These are phyloP conservation scores for Andrena dorsata DNA, from an alignment of 2,888 invertebrate species.

Conservation along the genomic window DNA sequence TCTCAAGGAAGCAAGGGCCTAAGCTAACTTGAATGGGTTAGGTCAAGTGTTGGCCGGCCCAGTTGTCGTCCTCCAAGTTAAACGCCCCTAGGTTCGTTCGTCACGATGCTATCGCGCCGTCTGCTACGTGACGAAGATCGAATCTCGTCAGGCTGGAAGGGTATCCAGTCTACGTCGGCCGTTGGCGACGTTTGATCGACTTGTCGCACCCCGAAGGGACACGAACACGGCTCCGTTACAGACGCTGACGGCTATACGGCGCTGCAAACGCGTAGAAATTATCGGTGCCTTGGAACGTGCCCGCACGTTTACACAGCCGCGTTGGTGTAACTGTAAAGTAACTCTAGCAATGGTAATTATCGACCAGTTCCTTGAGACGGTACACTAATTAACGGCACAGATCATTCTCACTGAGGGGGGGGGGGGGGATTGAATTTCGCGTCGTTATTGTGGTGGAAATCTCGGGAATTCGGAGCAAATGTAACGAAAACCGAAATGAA, in stretches of 20 bases:
- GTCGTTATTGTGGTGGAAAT: neutral
- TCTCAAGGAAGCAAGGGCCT: conserved; percentile 40
- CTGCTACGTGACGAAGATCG: conserved; percentile 73
- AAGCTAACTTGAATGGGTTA: conserved; percentile 45
- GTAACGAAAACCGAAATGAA: neutral
- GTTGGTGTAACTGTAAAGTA: conserved; percentile 10
- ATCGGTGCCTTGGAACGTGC: conserved; percentile 18
- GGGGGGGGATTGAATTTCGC: neutral
- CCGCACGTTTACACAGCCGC: neutral
- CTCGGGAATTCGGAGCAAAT: too few species aligned
- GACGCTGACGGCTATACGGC: conserved; percentile 5
- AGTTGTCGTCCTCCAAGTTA: conserved; percentile 40
- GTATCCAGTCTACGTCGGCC: conserved; percentile 33
- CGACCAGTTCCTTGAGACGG: neutral
- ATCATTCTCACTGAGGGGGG: too few species aligned
- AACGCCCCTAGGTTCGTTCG: conserved; percentile 54
- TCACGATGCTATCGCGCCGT: conserved; percentile 67
- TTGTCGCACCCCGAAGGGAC: conserved; percentile 22
- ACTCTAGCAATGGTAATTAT: neutral
- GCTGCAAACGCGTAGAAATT: conserved; percentile 26
- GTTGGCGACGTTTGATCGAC: conserved; percentile 33
- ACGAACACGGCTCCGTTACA: conserved; percentile 8
- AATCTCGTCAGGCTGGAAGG: conserved; percentile 65
- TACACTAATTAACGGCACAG: neutral
- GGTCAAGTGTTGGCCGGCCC: conserved; percentile 59